Evolutionary conservation across 1,140 invertebrate species (phyloP), one percentile per base, ranked within the genome.

Genomic region (Hylaeus volcanicus): DNA sequence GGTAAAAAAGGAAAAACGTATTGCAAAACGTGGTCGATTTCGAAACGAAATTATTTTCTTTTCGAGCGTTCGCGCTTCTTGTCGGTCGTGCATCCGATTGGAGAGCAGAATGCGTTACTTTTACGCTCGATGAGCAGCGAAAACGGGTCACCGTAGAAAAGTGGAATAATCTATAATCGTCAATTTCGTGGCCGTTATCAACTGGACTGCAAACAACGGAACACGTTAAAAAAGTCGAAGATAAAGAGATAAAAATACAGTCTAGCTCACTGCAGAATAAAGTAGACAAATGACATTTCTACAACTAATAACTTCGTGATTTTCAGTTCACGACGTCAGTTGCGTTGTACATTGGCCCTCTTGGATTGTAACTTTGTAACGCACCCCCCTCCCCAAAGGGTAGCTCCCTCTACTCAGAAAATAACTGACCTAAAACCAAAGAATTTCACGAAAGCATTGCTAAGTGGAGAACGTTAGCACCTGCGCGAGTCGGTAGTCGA

Each of bases 81-180:
- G 14, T 5, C 55, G 14, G 15, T 56, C 58, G 58, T 26, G 6
- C 3, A 1, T 14, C 39, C n/a, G 39, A 45, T 58, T 9, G 26
- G 26, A 51, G 51, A 58, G 43, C 53, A 2, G n/a, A 45, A 56
- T 58, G 71, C 76, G 45, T 41, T 68, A 53, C 9, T 69, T 84
- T 78, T 78, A 82, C 60, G 51, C 9, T 53, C 37, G 43, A 55
- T 43, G 60, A 73, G 12, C 79, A 43, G 8, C 53, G 43, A 84
- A 84, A 66, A 64, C 68, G 41, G 48, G 73, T 77, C 82, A 72
- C 43, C 53, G 53, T 39, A 6, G 56, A 71, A 43, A 56, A 41
- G 65, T 68, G 48, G 74, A 56, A 51, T 11, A 1, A 56, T 70
- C 26, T 1, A 66, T 15, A 14, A 75, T 56, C 53, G 8, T 55